A percentile compares a stretch with the other conserved stretches of the same genome.
Conservation (phyloP, 2,113 vertebrate genomes). For the Suricata suricatta region DNA sequence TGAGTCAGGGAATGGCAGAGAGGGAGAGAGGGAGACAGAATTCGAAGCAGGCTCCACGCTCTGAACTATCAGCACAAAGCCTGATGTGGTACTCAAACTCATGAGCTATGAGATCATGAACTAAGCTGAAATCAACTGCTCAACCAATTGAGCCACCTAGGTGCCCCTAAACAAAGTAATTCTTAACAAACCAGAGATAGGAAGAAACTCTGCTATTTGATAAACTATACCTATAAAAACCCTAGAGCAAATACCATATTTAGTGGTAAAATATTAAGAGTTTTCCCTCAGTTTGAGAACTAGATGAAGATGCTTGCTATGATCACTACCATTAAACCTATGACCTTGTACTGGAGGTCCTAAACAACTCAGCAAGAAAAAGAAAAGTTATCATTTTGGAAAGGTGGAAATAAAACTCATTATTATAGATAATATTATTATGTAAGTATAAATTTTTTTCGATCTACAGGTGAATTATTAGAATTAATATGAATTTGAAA, state of each 20-base stretch:
- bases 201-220: background rate
- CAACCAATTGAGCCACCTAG: too few species aligned
- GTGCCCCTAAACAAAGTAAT: background rate
- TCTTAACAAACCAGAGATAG: constrained; percentile 20
- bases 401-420: constrained; percentile 1
- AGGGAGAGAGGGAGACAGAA: too few species aligned
- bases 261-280: constrained; percentile 2
- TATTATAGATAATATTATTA: background rate
- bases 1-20: too few species aligned
- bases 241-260: background rate
- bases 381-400: background rate
- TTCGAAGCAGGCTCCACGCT: too few species aligned
- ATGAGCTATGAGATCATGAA: too few species aligned
- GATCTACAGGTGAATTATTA: constrained; percentile 19
- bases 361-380: background rate
- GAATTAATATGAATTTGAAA: background rate
- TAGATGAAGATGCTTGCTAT: background rate
- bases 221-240: background rate
- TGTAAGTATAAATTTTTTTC: background rate
- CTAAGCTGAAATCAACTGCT: too few species aligned
- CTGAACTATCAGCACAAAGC: too few species aligned
- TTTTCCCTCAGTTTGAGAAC: background rate
- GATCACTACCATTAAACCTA: background rate
- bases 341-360: background rate
- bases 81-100: too few species aligned